phyloP scores from a whole-genome alignment of 1,140 invertebrate species.

The Drosophila neocordata region DNA sequence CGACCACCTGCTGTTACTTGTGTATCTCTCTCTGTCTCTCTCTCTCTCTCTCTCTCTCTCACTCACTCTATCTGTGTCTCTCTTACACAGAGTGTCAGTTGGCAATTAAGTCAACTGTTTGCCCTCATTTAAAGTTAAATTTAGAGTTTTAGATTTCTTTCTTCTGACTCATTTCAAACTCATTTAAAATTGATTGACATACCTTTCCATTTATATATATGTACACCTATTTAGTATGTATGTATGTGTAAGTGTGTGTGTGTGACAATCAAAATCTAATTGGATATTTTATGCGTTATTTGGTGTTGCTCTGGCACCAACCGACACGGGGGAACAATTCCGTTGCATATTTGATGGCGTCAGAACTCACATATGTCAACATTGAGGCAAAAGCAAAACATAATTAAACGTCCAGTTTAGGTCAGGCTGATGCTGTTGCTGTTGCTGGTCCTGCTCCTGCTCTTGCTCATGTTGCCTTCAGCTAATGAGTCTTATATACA shows the following conservation, averaged over 20 bases:
- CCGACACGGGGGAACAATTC: conserved; percentile 61
- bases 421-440: conserved; percentile 22
- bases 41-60: not conserved
- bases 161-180: conserved; percentile 61
- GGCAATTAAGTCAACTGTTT: conserved; percentile 54
- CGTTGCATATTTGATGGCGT: conserved; percentile 75
- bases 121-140: conserved; percentile 12
- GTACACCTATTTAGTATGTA: conserved; percentile 6
- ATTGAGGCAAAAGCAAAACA: conserved; percentile 50
- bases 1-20: conserved; percentile 28
- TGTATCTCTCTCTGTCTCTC: not conserved
- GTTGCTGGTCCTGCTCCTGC: too few relatives aligned
- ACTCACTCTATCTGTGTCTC: not conserved
- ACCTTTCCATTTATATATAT: not conserved
- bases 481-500: too few relatives aligned
- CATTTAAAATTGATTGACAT: conserved; percentile 80
- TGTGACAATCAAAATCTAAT: conserved; percentile 60
- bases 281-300: conserved; percentile 71
- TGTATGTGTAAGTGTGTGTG: conserved; percentile 20
- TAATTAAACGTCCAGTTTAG: conserved; percentile 68
- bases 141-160: conserved; percentile 7
- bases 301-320: conserved; percentile 20
- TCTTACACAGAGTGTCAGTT: conserved; percentile 57
- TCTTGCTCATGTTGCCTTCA: conserved; percentile 14
- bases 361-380: conserved; percentile 56